Conservation (phyloP, 2,113 vertebrate species). For the Speoplatyrhinus poulsoni region DNA sequence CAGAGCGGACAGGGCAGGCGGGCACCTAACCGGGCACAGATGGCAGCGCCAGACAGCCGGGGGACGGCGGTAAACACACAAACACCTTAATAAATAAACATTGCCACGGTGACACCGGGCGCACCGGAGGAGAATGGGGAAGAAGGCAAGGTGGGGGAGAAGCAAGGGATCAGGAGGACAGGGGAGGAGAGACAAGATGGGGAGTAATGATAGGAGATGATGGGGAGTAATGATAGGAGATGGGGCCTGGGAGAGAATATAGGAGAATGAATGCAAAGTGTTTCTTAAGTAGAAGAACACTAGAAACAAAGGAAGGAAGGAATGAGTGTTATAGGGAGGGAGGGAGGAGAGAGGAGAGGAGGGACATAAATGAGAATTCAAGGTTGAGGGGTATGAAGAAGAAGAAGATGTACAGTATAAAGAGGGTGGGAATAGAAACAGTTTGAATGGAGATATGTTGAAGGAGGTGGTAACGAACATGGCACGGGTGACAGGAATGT, state of each 20-base stretch:
- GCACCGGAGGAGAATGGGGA: constrained; percentile 17
- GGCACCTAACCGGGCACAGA: constrained; percentile 78
- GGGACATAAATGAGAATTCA: not conserved
- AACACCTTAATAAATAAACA: constrained; percentile 78
- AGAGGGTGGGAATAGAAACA: constrained; percentile 8
- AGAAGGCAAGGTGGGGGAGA: no score
- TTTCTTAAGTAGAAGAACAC: not conserved
- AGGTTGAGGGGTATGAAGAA: not conserved
- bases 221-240: not conserved
- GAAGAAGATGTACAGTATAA: no score
- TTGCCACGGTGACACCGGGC: constrained; percentile 66
- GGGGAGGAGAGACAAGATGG: constrained; percentile 12
- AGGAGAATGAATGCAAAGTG: constrained; percentile 6
- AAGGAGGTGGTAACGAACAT: no score
- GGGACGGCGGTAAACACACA: constrained; percentile 48
- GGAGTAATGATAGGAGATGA: not conserved
- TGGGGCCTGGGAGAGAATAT: constrained; percentile 14
- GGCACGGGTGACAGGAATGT: no score
- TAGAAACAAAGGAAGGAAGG: no score
- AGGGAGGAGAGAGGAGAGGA: not conserved
- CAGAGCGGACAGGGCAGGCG: constrained; percentile 62
- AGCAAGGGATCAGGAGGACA: constrained; percentile 24
- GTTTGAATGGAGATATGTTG: constrained; percentile 1
- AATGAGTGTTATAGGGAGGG: no score
- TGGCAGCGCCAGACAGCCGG: constrained; percentile 71